Percentiles rank a stretch among this genome's conserved stretches.
Conservation (phyloP, 2,797 vertebrate species). For the Rhodeus uyekii region DNA sequence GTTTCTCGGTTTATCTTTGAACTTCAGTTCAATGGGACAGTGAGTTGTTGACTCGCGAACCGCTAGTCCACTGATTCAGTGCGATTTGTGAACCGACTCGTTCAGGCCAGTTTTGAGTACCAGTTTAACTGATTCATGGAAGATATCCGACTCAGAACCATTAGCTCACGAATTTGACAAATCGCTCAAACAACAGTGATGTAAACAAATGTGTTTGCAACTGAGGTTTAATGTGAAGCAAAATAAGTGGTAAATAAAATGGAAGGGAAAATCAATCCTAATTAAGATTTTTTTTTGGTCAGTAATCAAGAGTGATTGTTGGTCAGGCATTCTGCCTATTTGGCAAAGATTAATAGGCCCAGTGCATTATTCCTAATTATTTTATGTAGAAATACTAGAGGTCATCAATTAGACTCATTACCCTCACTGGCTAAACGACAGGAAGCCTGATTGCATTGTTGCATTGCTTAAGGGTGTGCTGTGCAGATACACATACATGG, state of each 20-base stretch:
- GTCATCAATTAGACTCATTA: constrained; percentile 76
- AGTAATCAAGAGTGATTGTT: constrained; percentile 46
- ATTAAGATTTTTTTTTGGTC: constrained; percentile 38
- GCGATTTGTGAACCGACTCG: not conserved
- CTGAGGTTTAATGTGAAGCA: not conserved
- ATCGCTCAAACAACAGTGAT: not conserved
- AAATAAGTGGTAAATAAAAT: constrained; percentile 17
- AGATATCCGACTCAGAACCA: not conserved
- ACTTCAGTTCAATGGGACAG: not conserved
- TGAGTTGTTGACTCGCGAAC: not conserved
- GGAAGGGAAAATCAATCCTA: constrained; percentile 49
- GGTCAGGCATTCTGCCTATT: constrained; percentile 14
- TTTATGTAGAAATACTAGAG: constrained; percentile 76
- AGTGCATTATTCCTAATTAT: constrained; percentile 75
- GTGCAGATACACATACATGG: constrained; percentile 10
- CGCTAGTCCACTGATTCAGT: not conserved
- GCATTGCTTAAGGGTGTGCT: not conserved
- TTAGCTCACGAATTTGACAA: not conserved
- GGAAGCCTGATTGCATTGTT: not conserved
- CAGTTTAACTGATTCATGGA: not conserved
- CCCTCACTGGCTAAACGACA: constrained; percentile 49
- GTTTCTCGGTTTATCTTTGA: not conserved
- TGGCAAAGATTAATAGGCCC: constrained; percentile 29
- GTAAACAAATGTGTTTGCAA: constrained; percentile 6
- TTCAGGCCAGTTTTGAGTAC: not conserved